Evolutionary conservation across 2,113 vertebrate genomes (phyloP).

Genomic region (Ctenodactylus gundi): DNA sequence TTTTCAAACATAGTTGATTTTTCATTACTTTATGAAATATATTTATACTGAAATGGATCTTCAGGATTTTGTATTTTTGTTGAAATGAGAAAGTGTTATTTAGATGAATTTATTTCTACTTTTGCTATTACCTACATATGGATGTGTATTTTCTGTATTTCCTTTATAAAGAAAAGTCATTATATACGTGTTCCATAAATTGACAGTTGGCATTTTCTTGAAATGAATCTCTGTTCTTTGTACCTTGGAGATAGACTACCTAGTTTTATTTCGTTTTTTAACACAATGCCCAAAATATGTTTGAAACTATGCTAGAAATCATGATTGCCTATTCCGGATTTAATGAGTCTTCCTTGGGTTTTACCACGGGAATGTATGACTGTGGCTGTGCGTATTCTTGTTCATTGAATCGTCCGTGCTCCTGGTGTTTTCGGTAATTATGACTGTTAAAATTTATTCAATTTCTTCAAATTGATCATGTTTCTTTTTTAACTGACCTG

Average conservation of each 20-base stretch:
- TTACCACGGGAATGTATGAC: neutral
- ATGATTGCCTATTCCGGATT: neutral
- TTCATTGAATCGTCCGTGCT: neutral
- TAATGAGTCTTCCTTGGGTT: neutral
- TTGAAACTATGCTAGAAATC: neutral
- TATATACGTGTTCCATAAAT: neutral
- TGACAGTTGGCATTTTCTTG: constrained; percentile 14
- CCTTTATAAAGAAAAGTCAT: neutral
- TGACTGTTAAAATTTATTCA: neutral
- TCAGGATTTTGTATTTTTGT: constrained; percentile 8
- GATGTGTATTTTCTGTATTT: neutral
- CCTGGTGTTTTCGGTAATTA: neutral
- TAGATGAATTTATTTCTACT: neutral
- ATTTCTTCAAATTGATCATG: neutral
- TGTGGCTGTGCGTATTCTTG: neutral
- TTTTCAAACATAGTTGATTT: neutral
- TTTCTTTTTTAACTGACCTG: constrained; percentile 43
- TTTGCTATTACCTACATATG: neutral
- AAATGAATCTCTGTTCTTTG: neutral
- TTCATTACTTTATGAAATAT: neutral
- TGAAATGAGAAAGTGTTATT: neutral
- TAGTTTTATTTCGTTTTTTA: neutral
- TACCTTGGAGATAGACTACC: neutral
- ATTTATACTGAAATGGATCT: neutral
- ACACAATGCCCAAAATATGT: neutral